These are phyloP conservation scores for Spheniscus mendiculus DNA, from an alignment of 2,113 vertebrate genomes.

Conservation along the genomic window DNA sequence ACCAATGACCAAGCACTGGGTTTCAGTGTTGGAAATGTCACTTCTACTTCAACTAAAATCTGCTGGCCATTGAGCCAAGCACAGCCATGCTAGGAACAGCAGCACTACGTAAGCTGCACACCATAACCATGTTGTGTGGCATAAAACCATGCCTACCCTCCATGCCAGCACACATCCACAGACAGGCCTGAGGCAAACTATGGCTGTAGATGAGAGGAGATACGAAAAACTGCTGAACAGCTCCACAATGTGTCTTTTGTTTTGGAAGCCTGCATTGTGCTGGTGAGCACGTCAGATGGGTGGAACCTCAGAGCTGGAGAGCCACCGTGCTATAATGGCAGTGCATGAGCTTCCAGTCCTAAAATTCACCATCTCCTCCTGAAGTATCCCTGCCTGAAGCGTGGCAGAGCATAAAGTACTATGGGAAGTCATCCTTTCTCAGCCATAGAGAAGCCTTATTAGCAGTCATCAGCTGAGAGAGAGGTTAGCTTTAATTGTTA, in stretches of 20 bases:
- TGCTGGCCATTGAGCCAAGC: background rate
- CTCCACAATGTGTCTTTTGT: background rate
- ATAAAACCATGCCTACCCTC: background rate
- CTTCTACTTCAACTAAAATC: background rate
- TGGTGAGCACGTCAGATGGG: rapidly evolving
- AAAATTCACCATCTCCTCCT: background rate
- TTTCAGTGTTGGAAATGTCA: background rate
- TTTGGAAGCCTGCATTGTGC: background rate
- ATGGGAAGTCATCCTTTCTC: background rate
- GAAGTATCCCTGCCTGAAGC: background rate
- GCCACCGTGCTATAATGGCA: background rate
- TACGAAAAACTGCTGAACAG: background rate
- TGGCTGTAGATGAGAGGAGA: background rate
- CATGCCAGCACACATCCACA: background rate
- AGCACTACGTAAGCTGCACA: background rate
- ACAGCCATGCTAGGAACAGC: background rate
- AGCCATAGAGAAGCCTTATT: background rate
- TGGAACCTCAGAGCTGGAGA: background rate
- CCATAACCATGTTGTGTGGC: background rate
- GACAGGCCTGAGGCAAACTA: background rate
- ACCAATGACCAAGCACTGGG: background rate
- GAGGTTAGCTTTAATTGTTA: background rate
- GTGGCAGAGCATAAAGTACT: background rate
- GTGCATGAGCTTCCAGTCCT: background rate
- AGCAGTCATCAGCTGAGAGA: background rate